Base-by-base conservation (phyloP, 2,888 invertebrate genomes). In the Eristalinus aeneus region DNA sequence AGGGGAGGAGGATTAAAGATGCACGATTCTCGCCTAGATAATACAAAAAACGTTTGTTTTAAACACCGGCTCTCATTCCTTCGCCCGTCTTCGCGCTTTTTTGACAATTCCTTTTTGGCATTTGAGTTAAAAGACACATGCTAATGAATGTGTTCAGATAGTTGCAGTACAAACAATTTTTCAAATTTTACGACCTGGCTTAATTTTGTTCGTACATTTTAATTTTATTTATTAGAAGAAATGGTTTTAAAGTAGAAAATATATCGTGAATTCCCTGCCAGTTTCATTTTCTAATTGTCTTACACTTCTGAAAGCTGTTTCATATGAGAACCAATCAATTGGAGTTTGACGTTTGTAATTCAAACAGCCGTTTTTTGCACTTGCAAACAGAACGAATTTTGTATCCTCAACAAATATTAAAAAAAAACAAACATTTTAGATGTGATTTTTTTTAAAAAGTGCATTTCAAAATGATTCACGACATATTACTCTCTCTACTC, bases 401-500 rank as follows among this genome's bases (percentile, higher is more conserved):
- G 56, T 23, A 56, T 27, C 11, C n/a, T 56, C 23, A 23, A 53
- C 11, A 53, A 11, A 27, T n/a, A n/a, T n/a, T n/a, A n/a, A n/a
- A n/a, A n/a, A n/a, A n/a, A n/a, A n/a, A n/a, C n/a, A n/a, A 11
- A 16, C n/a, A 2, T 56, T 61, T 69, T 36, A 36, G 63, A 63
- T 56, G 39, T 69, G 31, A 56, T 53, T 39, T 12, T 20, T 36
- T 12, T 20, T 0, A 4, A 23, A 12, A 63, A 54, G 6, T 27
- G 39, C 54, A 16, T 16, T 5, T 16, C 9, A 87, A 74, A 84
- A 92, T 92, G 92, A 91, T 92, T 60, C 91, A 92, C 67, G 92
- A 92, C 56, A 89, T 92, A 46, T 60, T 92, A 36, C 65, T 92
- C 4, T 90, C 90, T 0, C 91, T 92, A 8, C 77, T 92, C 9